Percentiles rank a stretch among this genome's conserved stretches.
These are phyloP conservation scores for Trinectes maculatus DNA, from an alignment of 2,113 vertebrate species.

Conservation along the genomic window DNA sequence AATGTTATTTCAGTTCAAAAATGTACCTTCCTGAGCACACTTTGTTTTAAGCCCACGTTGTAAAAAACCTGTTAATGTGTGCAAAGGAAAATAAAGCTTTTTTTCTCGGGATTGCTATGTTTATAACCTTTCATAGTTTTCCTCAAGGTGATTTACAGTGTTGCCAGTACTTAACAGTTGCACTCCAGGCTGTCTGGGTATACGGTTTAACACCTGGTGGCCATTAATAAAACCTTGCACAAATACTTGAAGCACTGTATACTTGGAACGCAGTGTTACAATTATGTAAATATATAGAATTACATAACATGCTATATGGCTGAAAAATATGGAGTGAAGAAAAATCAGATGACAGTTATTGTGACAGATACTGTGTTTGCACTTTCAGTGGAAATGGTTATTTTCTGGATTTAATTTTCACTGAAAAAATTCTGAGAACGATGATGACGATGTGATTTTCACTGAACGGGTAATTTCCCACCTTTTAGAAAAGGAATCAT, in stretches of 20 bases:
- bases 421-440: too few species aligned
- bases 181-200: neutral
- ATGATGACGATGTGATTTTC: too few species aligned
- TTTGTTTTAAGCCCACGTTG: slow-evolving; percentile 30
- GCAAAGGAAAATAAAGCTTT: neutral
- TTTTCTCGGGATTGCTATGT: slow-evolving; percentile 2
- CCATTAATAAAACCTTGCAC: neutral
- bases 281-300: neutral
- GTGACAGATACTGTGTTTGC: neutral
- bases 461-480: too few species aligned
- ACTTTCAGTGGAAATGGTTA: too few species aligned
- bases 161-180: neutral
- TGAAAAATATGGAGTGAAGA: neutral
- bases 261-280: neutral
- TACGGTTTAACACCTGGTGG: neutral
- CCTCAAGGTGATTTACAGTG: slow-evolving; percentile 7
- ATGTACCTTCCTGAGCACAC: neutral
- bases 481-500: too few species aligned
- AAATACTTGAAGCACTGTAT: too few species aligned
- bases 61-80: slow-evolving; percentile 16
- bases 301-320: neutral
- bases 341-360: too few species aligned
- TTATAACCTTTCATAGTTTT: slow-evolving; percentile 10
- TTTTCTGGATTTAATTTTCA: too few species aligned
- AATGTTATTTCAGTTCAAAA: slow-evolving; percentile 35